phyloP scores from a whole-genome alignment of 2,888 invertebrate species.

The Cryptocephalus primarius region DNA sequence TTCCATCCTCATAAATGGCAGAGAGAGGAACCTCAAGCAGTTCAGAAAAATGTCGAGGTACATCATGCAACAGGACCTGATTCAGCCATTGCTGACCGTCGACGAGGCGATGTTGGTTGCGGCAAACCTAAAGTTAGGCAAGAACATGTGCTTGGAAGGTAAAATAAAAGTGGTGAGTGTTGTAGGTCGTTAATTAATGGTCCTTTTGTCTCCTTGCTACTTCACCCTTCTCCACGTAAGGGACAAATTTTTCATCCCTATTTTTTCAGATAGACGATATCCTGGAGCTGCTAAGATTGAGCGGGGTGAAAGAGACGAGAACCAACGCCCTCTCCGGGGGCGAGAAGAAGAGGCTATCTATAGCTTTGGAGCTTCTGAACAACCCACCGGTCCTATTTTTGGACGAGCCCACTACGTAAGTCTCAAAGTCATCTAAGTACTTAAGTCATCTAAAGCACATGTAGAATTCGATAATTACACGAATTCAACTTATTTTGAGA shows the following conservation, averaged over 20 bases:
- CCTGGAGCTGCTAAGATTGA: conserved; percentile 66
- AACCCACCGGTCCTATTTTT: conserved; percentile 93
- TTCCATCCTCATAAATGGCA: conserved; percentile 66
- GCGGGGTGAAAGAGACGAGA: conserved; percentile 59
- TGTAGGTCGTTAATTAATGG: not conserved
- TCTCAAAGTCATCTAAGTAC: conserved; percentile 9
- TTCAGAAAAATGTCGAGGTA: conserved; percentile 87
- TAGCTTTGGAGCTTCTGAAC: conserved; percentile 85
- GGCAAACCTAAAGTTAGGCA: conserved; percentile 78
- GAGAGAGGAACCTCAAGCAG: conserved; percentile 58
- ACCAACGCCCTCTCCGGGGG: conserved; percentile 78
- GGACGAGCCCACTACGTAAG: conserved; percentile 94
- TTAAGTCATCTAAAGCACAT: too few relatives aligned
- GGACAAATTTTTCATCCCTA: not conserved
- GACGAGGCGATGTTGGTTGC: conserved; percentile 81
- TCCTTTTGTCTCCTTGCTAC: too few relatives aligned
- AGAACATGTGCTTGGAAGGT: conserved; percentile 45
- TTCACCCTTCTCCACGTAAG: too few relatives aligned
- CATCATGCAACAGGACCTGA: conserved; percentile 88
- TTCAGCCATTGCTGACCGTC: conserved; percentile 80
- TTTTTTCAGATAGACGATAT: conserved; percentile 72
- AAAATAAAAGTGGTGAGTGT: conserved; percentile 61
- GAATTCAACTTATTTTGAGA: too few relatives aligned
- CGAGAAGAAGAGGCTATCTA: conserved; percentile 84
- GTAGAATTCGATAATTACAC: too few relatives aligned